These are phyloP conservation scores for Triplophysa bombifrons DNA, from an alignment of 2,797 vertebrate species.

Conservation along the genomic window DNA sequence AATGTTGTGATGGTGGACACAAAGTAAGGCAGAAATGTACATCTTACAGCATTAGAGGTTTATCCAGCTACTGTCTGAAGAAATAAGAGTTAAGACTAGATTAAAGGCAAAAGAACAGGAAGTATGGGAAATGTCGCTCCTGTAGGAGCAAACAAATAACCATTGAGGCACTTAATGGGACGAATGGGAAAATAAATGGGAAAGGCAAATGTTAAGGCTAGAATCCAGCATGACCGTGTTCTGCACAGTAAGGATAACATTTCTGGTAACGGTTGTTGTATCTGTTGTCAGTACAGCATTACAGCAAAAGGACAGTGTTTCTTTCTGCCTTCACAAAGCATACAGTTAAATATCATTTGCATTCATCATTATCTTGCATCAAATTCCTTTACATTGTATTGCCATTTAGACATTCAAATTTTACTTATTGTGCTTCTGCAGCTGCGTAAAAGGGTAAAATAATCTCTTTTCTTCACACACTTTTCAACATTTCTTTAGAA, in stretches of 20 bases:
- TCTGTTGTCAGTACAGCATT: slow-evolving; percentile 46
- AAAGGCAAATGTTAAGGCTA: slow-evolving; percentile 57
- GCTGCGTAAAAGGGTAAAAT: slow-evolving; percentile 61
- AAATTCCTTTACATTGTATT: slow-evolving; percentile 64
- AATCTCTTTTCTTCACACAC: slow-evolving; percentile 54
- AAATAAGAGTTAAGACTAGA: slow-evolving; percentile 17
- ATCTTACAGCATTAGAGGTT: slow-evolving; percentile 40
- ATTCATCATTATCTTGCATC: slow-evolving; percentile 48
- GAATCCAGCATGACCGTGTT: slow-evolving; percentile 66
- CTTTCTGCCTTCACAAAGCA: slow-evolving; percentile 44
- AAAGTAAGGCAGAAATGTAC: slow-evolving; percentile 31
- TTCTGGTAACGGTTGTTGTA: not conserved
- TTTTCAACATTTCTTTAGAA: slow-evolving; percentile 64
- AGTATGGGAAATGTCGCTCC: slow-evolving; percentile 42
- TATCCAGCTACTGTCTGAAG: slow-evolving; percentile 10
- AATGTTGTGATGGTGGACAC: not conserved
- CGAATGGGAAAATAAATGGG: slow-evolving; percentile 62
- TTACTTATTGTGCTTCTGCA: slow-evolving; percentile 71
- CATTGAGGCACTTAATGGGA: slow-evolving; percentile 70
- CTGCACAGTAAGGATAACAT: slow-evolving; percentile 46
- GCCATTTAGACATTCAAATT: slow-evolving; percentile 67
- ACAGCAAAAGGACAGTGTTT: slow-evolving; percentile 21
- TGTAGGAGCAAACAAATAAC: slow-evolving; percentile 50
- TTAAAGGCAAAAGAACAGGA: slow-evolving; percentile 25
- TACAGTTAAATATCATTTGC: slow-evolving; percentile 60